These are phyloP conservation scores for Latrodectus geometricus DNA, from an alignment of 1,140 invertebrate genomes.

Conservation along the genomic window DNA sequence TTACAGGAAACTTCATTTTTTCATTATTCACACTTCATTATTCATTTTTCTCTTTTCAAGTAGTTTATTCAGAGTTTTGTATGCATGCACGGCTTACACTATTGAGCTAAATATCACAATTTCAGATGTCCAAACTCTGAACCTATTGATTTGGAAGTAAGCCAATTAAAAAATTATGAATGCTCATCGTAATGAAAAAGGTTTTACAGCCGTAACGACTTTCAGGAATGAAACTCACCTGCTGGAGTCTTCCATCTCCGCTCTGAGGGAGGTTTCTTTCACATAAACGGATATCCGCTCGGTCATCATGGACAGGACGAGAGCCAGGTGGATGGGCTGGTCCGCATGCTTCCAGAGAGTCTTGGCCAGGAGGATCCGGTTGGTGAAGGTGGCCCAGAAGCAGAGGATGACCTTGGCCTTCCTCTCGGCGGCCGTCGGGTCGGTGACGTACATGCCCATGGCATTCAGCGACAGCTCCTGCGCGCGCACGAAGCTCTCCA, in stretches of 20 bases:
- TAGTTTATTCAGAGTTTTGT: too few relatives aligned
- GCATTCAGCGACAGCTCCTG: slow-evolving; percentile 68
- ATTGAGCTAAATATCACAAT: too few relatives aligned
- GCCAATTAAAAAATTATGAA: too few relatives aligned
- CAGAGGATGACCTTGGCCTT: slow-evolving; percentile 64
- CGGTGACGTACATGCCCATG: slow-evolving; percentile 65
- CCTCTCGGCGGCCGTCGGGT: slow-evolving; percentile 68
- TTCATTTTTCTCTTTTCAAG: too few relatives aligned
- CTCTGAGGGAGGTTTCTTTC: slow-evolving; percentile 63
- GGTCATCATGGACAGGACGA: slow-evolving; percentile 67
- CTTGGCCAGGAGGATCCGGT: slow-evolving; percentile 67
- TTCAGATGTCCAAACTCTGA: too few relatives aligned
- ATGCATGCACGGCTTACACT: too few relatives aligned
- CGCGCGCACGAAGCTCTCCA: slow-evolving; percentile 68
- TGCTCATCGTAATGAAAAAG: too few relatives aligned
- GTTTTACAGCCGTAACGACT: too few relatives aligned
- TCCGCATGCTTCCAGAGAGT: slow-evolving; percentile 70
- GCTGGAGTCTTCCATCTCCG: slow-evolving; percentile 64
- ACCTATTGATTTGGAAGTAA: too few relatives aligned
- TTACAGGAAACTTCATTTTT: too few relatives aligned
- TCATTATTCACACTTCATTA: too few relatives aligned
- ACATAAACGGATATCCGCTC: slow-evolving; percentile 64
- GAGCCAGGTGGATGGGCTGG: slow-evolving; percentile 70
- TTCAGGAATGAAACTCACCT: slow-evolving; percentile 59
- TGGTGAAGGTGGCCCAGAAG: slow-evolving; percentile 68